Conservation (phyloP, 2,113 vertebrate genomes). For the Cebidichthys violaceus region DNA sequence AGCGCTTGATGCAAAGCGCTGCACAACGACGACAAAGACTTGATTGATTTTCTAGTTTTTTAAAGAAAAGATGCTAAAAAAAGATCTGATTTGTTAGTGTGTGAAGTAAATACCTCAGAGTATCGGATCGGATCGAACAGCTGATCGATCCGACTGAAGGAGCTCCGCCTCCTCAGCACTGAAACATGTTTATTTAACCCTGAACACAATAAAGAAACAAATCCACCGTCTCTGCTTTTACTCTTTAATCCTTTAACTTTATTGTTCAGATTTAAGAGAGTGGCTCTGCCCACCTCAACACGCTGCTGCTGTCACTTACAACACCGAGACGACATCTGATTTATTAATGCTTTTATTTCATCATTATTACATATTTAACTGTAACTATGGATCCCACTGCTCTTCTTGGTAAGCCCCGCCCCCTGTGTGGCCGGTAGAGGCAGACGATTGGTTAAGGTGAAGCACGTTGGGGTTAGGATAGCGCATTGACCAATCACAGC, state of each 20-base stretch:
- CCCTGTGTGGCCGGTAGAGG: too few species aligned
- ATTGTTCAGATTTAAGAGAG: background rate
- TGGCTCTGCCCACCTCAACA: background rate
- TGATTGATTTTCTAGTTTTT: constrained; percentile 69
- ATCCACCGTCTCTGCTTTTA: background rate
- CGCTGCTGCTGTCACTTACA: background rate
- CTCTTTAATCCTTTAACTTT: background rate
- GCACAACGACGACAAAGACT: constrained; percentile 1
- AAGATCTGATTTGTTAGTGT: constrained; percentile 51
- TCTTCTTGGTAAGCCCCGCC: background rate
- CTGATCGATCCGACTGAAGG: constrained; percentile 13
- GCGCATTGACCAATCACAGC: background rate
- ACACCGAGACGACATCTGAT: background rate
- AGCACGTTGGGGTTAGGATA: too few species aligned
- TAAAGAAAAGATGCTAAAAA: constrained; percentile 45
- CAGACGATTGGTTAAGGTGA: too few species aligned
- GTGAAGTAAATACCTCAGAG: constrained; percentile 75
- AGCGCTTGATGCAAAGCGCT: constrained; percentile 18
- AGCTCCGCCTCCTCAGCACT: background rate
- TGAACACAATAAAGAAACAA: background rate
- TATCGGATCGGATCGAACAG: constrained; percentile 21
- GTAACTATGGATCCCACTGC: background rate
- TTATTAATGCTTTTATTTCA: background rate
- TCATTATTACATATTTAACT: background rate
- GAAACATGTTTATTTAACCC: background rate